Evolutionary conservation across 2,797 vertebrate species (phyloP).

Genomic region (Premnoplex brunnescens): DNA sequence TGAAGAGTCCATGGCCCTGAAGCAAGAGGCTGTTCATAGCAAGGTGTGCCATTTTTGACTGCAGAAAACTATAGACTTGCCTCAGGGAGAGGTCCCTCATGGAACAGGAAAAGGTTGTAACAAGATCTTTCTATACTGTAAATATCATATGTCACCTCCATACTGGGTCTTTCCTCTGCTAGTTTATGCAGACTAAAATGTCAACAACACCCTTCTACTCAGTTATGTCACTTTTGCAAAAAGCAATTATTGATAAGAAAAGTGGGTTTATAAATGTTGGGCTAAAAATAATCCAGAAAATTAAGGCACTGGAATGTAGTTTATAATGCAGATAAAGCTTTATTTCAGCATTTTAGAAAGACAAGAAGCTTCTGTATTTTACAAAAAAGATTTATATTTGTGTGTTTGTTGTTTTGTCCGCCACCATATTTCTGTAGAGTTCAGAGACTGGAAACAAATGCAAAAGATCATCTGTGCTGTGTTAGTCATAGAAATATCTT

Average conservation of each 20-base stretch:
- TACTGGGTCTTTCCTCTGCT: constrained; percentile 11
- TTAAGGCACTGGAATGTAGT: not conserved
- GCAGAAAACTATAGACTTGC: constrained; percentile 42
- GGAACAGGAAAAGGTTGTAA: constrained; percentile 59
- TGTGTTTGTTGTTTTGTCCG: not conserved
- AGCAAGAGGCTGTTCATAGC: not conserved
- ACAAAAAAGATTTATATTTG: not conserved
- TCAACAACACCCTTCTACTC: constrained; percentile 34
- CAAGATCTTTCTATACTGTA: constrained; percentile 46
- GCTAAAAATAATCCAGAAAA: not conserved
- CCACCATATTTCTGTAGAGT: not conserved
- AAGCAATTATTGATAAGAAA: not conserved
- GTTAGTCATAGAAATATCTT: not conserved
- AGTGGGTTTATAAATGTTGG: not conserved
- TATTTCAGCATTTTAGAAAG: not conserved
- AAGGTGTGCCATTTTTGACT: constrained; percentile 56
- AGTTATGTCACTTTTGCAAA: constrained; percentile 13
- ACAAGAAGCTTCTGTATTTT: not conserved
- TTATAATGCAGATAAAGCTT: not conserved
- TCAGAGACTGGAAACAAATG: not conserved
- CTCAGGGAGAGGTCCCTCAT: constrained; percentile 49
- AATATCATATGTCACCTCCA: constrained; percentile 64
- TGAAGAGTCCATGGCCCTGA: constrained; percentile 14
- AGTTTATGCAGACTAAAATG: constrained; percentile 56
- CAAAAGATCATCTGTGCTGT: not conserved